These are phyloP conservation scores for Coregonus clupeaformis DNA, from an alignment of 2,113 vertebrate species.

Conservation along the genomic window DNA sequence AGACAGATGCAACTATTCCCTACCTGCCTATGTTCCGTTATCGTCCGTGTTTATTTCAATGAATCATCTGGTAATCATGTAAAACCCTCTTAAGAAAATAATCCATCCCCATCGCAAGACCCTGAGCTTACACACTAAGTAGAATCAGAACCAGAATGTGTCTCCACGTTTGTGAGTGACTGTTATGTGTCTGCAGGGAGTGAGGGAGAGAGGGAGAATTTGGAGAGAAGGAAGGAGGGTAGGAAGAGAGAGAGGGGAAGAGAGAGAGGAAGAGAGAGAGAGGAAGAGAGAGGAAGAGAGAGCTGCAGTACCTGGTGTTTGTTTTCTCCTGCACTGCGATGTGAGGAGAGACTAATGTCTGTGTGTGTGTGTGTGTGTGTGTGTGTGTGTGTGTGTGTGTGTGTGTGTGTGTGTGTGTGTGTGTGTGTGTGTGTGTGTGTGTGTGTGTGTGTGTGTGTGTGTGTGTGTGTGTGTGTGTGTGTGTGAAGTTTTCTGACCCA, in stretches of 20 bases:
- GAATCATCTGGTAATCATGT: too few species aligned
- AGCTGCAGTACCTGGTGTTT: neutral
- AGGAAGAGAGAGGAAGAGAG: neutral
- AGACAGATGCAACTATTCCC: neutral
- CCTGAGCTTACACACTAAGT: neutral
- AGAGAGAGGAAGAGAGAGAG: neutral
- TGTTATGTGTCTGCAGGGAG: conserved; percentile 7
- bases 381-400: too few species aligned
- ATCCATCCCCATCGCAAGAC: neutral
- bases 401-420: too few species aligned
- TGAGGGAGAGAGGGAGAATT: neutral
- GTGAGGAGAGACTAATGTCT: too few species aligned
- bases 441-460: too few species aligned
- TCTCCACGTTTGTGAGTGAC: neutral
- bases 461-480: too few species aligned
- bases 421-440: too few species aligned
- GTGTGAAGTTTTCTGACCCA: too few species aligned
- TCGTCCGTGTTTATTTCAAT: neutral
- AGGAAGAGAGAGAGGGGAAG: neutral
- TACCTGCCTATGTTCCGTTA: neutral
- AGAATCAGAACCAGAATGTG: neutral
- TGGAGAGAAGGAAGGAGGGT: neutral
- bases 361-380: neutral
- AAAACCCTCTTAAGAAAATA: too few species aligned
- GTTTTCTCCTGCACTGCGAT: neutral